These are phyloP conservation scores for Rosalia funebris DNA, from an alignment of 2,888 invertebrate genomes.

Conservation along the genomic window DNA sequence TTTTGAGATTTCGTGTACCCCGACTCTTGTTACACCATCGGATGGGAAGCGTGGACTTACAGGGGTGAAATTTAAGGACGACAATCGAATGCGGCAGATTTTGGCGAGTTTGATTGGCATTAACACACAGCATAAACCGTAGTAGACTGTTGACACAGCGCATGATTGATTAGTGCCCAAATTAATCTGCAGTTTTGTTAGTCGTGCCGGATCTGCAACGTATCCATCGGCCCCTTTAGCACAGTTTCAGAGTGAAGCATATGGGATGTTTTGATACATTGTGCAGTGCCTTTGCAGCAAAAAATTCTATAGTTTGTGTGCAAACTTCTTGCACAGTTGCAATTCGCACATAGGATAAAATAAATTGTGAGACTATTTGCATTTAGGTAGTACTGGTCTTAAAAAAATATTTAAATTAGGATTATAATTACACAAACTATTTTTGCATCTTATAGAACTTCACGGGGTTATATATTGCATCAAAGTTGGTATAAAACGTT, in stretches of 20 bases:
- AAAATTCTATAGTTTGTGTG: too few relatives aligned
- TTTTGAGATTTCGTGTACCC: slow-evolving; percentile 60
- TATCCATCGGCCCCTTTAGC: slow-evolving; percentile 4
- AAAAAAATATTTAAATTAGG: too few relatives aligned
- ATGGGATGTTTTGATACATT: background rate
- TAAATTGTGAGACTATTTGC: too few relatives aligned
- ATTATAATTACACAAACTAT: too few relatives aligned
- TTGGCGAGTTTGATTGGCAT: slow-evolving; percentile 48
- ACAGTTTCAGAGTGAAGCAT: background rate
- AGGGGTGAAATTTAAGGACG: background rate
- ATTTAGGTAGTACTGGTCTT: too few relatives aligned
- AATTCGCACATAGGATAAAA: too few relatives aligned
- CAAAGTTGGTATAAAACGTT: too few relatives aligned
- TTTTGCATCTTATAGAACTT: too few relatives aligned
- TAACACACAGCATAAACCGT: slow-evolving; percentile 46
- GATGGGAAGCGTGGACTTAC: slow-evolving; percentile 27
- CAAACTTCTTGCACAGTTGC: too few relatives aligned
- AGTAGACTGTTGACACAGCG: slow-evolving; percentile 57
- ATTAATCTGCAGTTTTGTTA: slow-evolving; percentile 55
- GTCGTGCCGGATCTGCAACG: slow-evolving; percentile 31
- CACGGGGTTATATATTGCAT: too few relatives aligned
- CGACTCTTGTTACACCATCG: slow-evolving; percentile 50
- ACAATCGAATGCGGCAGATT: slow-evolving; percentile 34
- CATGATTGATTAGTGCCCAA: slow-evolving; percentile 59
- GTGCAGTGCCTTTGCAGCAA: too few relatives aligned